Base-by-base conservation (phyloP, 2,113 vertebrate genomes). In the Zapus hudsonius region DNA sequence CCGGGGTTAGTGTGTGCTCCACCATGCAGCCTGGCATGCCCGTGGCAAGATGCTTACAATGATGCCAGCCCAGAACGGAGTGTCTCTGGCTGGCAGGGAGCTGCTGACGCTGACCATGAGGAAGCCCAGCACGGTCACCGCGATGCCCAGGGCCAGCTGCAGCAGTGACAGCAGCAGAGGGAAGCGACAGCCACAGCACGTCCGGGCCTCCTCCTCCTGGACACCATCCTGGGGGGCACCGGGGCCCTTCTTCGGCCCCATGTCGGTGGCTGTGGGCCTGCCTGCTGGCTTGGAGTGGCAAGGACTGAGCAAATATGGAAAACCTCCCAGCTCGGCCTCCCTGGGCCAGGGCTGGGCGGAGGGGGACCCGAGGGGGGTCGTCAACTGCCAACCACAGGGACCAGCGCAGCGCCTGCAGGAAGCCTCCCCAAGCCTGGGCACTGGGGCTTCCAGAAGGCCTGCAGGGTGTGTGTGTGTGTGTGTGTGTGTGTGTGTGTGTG, bases 61-160 rank as follows among this genome's bases (percentile, higher is more conserved):
- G 97, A 99, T 99, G 96, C 99, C 99, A 97, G 99, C 99, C 99
- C 99, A 99, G 97, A 99, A 98, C 64, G 99, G 99, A 91, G 99
- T 99, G 98, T 99, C 99, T 97, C 99, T 98, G 98, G 98, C 97
- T 96, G 98, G 98, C 96, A 99, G 98, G 75, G 99, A 99, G 95
- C 99, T 97, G 97, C 99, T 99, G 98, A 98, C 92, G 97, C 98
- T 97, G 93, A 98, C 97, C 99, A 98, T 99, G 74, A 99, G 98
- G 98, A 99, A 99, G 97, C 99, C 99, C 98, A 99, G 96, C 90
- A 97, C 98, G 25, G 98, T 97, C 66, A 99, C 97, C 74, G 98
- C 97, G 95, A 98, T 95, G 97, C 99, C 99, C 95, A 99, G 93
- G 23, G 98, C 98, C 98, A 99, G 98, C 99, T 99, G 99, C 95